Percentiles rank a stretch among this genome's conserved stretches.
Evolutionary conservation across 1,140 invertebrate genomes (phyloP).

Genomic region (Drosophila asahinai): DNA sequence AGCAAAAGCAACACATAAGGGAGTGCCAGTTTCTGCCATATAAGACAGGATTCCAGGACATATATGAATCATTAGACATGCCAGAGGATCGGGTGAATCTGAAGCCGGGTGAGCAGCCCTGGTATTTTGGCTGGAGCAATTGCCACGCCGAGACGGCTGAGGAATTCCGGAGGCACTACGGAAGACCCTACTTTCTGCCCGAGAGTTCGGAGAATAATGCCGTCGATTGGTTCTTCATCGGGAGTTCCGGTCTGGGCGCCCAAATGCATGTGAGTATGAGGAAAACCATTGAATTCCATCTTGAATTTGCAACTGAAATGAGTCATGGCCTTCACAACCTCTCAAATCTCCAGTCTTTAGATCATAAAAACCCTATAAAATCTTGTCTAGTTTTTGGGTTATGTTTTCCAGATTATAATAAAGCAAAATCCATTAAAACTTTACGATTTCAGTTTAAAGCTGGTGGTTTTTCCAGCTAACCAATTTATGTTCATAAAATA

Average conservation of each 20-base stretch:
- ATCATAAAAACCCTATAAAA: neutral
- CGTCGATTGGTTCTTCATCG: constrained; percentile 98
- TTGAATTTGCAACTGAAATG: too few species aligned
- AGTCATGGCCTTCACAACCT: too few species aligned
- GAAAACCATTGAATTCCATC: too few species aligned
- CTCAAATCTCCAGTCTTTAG: neutral
- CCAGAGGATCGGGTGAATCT: constrained; percentile 88
- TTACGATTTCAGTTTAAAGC: neutral
- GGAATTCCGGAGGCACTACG: constrained; percentile 92
- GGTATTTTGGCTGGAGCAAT: constrained; percentile 98
- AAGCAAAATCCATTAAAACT: neutral
- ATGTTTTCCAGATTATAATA: neutral
- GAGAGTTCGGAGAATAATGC: constrained; percentile 92
- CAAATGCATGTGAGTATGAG: constrained; percentile 93
- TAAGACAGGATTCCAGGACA: constrained; percentile 90
- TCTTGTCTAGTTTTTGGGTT: neutral
- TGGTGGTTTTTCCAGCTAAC: neutral
- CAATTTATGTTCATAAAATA: neutral
- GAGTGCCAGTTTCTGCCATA: constrained; percentile 97
- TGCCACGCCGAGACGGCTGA: constrained; percentile 92
- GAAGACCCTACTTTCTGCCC: constrained; percentile 95
- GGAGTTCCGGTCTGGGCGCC: constrained; percentile 95
- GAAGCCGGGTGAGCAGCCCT: constrained; percentile 87
- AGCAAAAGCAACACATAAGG: constrained; percentile 86
- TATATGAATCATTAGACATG: constrained; percentile 93